phyloP scores from a whole-genome alignment of 2,888 invertebrate species.

The Hydropsyche betteni region DNA sequence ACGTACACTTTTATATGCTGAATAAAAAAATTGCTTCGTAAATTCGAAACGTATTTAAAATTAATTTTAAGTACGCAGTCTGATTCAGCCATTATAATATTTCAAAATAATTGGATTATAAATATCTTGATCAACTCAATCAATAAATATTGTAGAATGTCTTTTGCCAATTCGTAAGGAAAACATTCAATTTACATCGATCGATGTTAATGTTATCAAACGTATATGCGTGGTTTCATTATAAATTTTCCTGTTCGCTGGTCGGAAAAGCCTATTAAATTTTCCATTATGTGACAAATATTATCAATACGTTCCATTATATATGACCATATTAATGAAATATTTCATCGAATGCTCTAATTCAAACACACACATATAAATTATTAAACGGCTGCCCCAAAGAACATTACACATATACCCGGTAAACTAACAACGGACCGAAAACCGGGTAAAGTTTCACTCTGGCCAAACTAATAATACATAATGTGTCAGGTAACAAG shows the following conservation, averaged over 20 bases:
- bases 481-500: conserved; percentile 21
- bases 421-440: conserved; percentile 13
- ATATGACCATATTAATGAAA: no score
- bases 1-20: no score
- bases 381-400: background rate
- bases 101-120: no score
- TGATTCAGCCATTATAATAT: no score
- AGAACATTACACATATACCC: background rate
- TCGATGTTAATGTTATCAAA: conserved; percentile 9
- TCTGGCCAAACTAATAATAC: background rate
- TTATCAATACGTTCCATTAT: conserved; percentile 5
- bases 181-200: conserved; percentile 29
- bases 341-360: no score
- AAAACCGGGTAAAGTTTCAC: conserved; percentile 11
- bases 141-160: no score
- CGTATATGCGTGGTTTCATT: background rate
- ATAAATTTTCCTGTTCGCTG: conserved; percentile 32
- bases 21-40: no score
- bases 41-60: no score
- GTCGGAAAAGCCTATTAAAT: conserved; percentile 25
- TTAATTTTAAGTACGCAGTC: no score
- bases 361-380: no score
- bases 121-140: no score
- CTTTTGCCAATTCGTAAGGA: no score
- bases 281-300: conserved; percentile 10